Evolutionary conservation across 2,113 vertebrate species (phyloP), one percentile per base, ranked within the genome.

Genomic region (Pachyramphus minor): DNA sequence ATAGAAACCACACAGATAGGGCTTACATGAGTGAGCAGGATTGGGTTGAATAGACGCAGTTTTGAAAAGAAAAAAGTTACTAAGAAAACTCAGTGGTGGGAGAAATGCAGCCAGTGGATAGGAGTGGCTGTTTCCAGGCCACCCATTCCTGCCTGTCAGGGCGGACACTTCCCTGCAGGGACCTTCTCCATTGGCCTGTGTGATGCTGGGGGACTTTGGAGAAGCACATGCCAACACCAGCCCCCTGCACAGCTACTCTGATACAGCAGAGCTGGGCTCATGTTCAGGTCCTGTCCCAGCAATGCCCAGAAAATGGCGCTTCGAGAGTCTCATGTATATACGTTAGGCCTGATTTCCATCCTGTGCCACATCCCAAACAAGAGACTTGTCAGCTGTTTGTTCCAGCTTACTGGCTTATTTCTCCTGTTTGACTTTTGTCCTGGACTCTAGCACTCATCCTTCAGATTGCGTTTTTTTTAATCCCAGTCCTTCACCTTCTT

Each of bases 21-120:
- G 33, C 39, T 71, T 21, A 42, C 1, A 3, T 5, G 6, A 75
- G 33, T 16, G 45, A 80, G n/a, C 23, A 39, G 75, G n/a, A 7
- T 9, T 0, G 0, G 15, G 31, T 39, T 69, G 18, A 20, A 50
- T 0, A 74, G 19, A 24, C 1, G 4, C 5, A 13, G 31, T 23
- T 73, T 42, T 44, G 24, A 52, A 63, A 21, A 56, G 7, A 42
- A 92, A 84, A 52, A 41, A 33, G n/a, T 5, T 33, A 30, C 63
- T 45, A 39, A 67, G 63, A 64, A 53, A 74, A 71, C 12, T 24
- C 1, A 0, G 31, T 27, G 5, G 53, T 1, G 0, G 11, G 30
- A 67, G 22, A 62, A 76, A 28, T 1, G 2, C 2, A 4, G 22
- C 45, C 8, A 15, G 68, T 47, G 58, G 30, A 6, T 14, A 28